Base-by-base conservation (phyloP, 2,888 invertebrate species). In the Acronicta alni region DNA sequence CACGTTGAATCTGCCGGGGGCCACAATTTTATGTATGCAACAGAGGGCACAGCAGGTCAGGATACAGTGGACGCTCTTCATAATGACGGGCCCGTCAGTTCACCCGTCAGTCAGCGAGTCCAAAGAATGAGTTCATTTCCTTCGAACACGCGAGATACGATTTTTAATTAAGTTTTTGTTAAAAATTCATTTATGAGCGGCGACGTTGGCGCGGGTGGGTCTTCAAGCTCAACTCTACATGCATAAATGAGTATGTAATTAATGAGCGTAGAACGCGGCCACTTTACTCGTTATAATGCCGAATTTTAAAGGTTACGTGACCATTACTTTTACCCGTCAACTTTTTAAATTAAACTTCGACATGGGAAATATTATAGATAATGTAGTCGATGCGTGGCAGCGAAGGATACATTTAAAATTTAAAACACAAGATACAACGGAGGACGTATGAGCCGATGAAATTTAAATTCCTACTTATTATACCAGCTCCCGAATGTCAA, bases 101-200 rank as follows among this genome's bases (percentile, higher is more conserved):
- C 80, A 76, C 67, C 89, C 91, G 93, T 93, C 93, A 93, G 86
- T 92, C 92, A 91, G 82, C 86, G 87, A 83, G 86, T 87, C 85
- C 90, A 81, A 89, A 90, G 92, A 93, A 94, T 93, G 93, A 93
- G 93, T 93, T 94, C 93, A 94, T 94, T 94, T 94, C 93, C 93
- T 93, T 90, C 89, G 90, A 90, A 89, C 92, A 90, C 88, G 89
- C 87, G 88, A 92, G 93, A 93, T 92, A 93, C 91, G 88, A 90
- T 93, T 93, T 94, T 94, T 93, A 94, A 94, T 94, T 94, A 94
- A 92, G 93, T 93, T 93, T 94, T 93, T 93, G 93, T 92, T 93
- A 89, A 90, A 93, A 94, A 92, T 89, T 91, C 92, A 93, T 93
- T 92, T 92, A 89, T 88, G 83, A 86, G 84, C 89, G 81, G 82